Evolutionary conservation across 2,797 vertebrate species (phyloP).

Genomic region (Falco biarmicus): DNA sequence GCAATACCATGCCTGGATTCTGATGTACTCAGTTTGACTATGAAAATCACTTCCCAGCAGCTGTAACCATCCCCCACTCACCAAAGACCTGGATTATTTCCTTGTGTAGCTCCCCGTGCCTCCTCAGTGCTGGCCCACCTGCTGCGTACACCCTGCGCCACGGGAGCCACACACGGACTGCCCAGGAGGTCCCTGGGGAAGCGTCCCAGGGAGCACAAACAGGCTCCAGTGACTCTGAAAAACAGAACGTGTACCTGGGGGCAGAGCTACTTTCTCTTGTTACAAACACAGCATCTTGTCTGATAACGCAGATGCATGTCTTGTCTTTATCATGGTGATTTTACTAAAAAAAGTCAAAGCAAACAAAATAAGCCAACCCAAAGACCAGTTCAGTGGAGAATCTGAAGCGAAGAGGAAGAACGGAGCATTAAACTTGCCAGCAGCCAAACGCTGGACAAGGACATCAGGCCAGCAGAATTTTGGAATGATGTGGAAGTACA

Average conservation of each 20-base stretch:
- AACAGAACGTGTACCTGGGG: neutral
- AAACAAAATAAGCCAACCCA: neutral
- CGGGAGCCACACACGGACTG: neutral
- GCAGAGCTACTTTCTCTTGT: neutral
- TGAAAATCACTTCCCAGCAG: neutral
- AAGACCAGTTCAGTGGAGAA: neutral
- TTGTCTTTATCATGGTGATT: neutral
- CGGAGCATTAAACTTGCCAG: neutral
- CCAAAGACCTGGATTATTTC: neutral
- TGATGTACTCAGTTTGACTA: neutral
- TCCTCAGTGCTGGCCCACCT: neutral
- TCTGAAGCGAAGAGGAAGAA: neutral
- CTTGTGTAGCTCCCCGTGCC: neutral
- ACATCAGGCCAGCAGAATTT: neutral
- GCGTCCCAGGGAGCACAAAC: neutral
- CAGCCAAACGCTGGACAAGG: neutral
- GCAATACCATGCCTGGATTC: neutral
- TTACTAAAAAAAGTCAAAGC: neutral
- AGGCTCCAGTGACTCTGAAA: neutral
- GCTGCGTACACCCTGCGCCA: neutral
- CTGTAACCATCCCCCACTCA: neutral
- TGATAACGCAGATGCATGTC: neutral
- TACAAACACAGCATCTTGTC: neutral
- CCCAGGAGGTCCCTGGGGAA: accelerated
- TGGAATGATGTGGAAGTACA: neutral